These are phyloP conservation scores for Lamellibrachia satsuma DNA, from an alignment of 2,888 invertebrate genomes.

Conservation along the genomic window DNA sequence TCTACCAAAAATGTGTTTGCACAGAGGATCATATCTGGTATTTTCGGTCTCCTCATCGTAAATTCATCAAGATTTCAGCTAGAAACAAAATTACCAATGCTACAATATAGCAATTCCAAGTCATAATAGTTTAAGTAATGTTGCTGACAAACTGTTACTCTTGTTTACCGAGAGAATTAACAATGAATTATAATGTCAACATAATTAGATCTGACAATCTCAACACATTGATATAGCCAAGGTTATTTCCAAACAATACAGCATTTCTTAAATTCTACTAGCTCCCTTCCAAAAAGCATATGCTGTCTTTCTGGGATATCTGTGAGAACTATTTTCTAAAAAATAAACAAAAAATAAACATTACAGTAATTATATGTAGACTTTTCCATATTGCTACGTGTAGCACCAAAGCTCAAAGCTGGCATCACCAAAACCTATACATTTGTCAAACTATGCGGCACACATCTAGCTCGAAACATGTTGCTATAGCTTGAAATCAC, in stretches of 20 bases:
- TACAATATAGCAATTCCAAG: background rate
- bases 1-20: background rate
- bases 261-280: background rate
- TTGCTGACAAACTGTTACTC: background rate
- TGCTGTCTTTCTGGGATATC: background rate
- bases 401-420: background rate
- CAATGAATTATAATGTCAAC: background rate
- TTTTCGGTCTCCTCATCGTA: background rate
- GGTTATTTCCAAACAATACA: background rate
- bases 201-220: background rate
- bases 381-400: background rate
- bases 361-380: background rate
- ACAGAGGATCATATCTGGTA: background rate
- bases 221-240: background rate
- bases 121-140: background rate
- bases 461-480: background rate
- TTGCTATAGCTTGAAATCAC: background rate
- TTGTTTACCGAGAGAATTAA: background rate
- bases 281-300: background rate
- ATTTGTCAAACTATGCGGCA: background rate
- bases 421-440: background rate
- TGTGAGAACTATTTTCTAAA: background rate
- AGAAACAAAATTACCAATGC: background rate
- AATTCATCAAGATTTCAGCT: background rate
- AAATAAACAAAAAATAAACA: background rate